These are phyloP conservation scores for Heterodera filipjevi DNA, from an alignment of 2,888 invertebrate species.

Conservation along the genomic window DNA sequence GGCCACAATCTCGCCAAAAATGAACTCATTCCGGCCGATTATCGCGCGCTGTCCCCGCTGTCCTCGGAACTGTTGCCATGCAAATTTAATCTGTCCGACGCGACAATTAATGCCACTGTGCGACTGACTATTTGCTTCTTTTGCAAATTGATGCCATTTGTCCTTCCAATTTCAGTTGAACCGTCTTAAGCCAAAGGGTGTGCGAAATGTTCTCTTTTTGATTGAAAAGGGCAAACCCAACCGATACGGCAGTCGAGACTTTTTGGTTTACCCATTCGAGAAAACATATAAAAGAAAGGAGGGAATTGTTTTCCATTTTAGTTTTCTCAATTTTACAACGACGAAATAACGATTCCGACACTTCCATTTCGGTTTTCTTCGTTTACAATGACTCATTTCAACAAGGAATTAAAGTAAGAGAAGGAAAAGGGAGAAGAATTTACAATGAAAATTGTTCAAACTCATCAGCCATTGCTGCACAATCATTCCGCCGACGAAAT, in stretches of 20 bases:
- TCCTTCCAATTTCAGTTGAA: slow-evolving; percentile 28
- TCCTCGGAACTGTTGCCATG: neutral
- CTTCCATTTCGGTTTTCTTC: slow-evolving; percentile 49
- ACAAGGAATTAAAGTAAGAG: slow-evolving; percentile 38
- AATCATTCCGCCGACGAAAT: slow-evolving; percentile 29
- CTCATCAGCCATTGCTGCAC: neutral
- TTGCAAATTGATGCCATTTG: neutral
- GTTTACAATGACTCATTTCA: slow-evolving; percentile 48
- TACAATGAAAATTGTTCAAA: too few relatives aligned
- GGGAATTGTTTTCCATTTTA: too few relatives aligned
- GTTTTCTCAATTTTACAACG: slow-evolving; percentile 58
- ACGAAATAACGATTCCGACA: slow-evolving; percentile 41
- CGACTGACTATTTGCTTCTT: too few relatives aligned
- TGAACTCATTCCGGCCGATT: slow-evolving; percentile 26
- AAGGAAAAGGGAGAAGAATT: too few relatives aligned
- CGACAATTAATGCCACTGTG: slow-evolving; percentile 8
- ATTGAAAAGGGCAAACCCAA: slow-evolving; percentile 37
- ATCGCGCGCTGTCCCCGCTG: slow-evolving; percentile 21
- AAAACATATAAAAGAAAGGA: too few relatives aligned
- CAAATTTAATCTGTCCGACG: neutral
- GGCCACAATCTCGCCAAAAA: slow-evolving; percentile 11
- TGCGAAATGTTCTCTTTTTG: slow-evolving; percentile 36
- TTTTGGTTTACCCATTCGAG: slow-evolving; percentile 23
- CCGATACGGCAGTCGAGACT: slow-evolving; percentile 26
- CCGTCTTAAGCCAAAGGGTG: slow-evolving; percentile 10